These are phyloP conservation scores for Poecile montanus DNA, from an alignment of 2,797 vertebrate genomes.

Conservation along the genomic window DNA sequence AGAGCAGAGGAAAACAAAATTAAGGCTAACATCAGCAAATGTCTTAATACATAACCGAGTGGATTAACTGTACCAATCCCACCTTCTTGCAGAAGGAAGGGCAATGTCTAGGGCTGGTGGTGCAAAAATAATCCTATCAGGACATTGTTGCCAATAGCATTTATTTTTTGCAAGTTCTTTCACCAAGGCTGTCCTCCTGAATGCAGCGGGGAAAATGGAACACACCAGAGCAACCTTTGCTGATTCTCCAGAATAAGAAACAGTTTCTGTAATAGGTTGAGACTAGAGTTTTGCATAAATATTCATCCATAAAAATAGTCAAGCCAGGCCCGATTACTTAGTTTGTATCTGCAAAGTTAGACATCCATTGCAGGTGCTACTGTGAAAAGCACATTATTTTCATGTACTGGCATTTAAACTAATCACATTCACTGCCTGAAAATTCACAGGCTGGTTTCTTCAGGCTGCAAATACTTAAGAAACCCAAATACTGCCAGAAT, in stretches of 20 bases:
- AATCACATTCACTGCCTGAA: not conserved
- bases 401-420: not conserved
- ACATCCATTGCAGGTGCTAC: not conserved
- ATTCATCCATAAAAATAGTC: not conserved
- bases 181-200: not conserved
- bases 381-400: not conserved
- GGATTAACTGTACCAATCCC: not conserved
- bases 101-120: not conserved
- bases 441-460: not conserved
- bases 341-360: not conserved
- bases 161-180: not conserved
- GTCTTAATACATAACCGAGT: not conserved
- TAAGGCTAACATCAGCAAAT: not conserved
- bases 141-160: not conserved
- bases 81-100: not conserved
- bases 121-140: not conserved
- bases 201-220: not conserved
- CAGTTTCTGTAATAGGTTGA: not conserved
- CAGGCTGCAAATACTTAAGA: slow-evolving; percentile 28
- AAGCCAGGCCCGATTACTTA: not conserved
- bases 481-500: slow-evolving; percentile 46
- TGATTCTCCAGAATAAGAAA: not conserved
- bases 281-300: not conserved
- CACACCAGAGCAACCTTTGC: not conserved
- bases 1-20: not conserved